Base-by-base conservation (phyloP, 2,797 vertebrate genomes). In the Chromobotia macracanthus region DNA sequence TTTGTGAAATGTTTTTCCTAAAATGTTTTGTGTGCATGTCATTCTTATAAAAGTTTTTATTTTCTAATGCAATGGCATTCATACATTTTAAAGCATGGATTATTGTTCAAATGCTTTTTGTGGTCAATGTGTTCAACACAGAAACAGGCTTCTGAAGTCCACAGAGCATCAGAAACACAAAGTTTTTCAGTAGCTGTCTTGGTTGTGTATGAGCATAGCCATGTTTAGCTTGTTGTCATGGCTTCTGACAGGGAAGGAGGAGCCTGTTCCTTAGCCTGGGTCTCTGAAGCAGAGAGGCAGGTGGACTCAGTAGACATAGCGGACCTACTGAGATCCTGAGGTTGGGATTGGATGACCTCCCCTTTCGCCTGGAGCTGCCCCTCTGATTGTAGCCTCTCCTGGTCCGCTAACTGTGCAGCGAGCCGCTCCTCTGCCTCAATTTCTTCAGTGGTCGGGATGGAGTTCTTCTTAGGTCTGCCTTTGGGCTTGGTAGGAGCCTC, bases 401-500 rank as follows among this genome's bases (percentile, higher is more conserved):
- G 85, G 81, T 92, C 93, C 13, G 90, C 92, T 83, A 93, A 84
- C 87, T 90, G 94, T 75, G 92, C 16, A 82, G 92, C 10, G 82
- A 97, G 86, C 44, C 94, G 95, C 88, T 99, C 97, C 80, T 99
- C 95, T 0, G 97, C 97, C 89, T 99, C 97, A 0, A 99, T 98
- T 83, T 99, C 97, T 89, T 99, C 97, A 0, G 96, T 98, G 11
- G 95, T 96, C 85, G 97, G 97, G 85, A 99, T 99, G 65, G 97
- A 99, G 90, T 99, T 99, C 89, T 99, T 99, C 93, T 99, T 99
- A 19, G 97, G 97, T 72, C 97, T 92, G 15, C 97, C 97, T 91
- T 99, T 99, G 87, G 97, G 97, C 87, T 99, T 99, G 0, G 97
- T 99, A 13, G 97, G 97, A 58, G 97, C 97, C 89, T 99, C 97